A percentile compares a stretch with the other conserved stretches of the same genome.
Evolutionary conservation across 2,888 invertebrate genomes (phyloP).

Genomic region (Cephonodes hylas): DNA sequence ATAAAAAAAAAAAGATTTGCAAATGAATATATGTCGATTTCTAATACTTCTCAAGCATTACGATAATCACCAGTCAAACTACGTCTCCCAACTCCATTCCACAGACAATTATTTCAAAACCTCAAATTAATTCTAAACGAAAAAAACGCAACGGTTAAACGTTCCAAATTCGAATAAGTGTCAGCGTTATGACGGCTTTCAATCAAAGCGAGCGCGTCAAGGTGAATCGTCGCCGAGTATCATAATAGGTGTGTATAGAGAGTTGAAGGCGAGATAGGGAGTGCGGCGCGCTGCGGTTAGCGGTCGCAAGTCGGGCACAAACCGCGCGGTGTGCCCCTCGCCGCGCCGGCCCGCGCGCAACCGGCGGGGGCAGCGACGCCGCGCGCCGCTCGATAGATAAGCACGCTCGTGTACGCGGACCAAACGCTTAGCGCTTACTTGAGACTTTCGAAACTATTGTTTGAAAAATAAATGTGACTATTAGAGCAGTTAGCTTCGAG

Average conservation of each 20-base stretch:
- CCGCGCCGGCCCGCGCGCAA: constrained; percentile 16
- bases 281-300: constrained; percentile 10
- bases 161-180: background rate
- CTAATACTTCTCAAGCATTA: too few species aligned
- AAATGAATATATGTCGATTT: too few species aligned
- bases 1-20: too few species aligned
- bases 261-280: background rate
- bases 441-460: background rate
- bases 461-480: background rate
- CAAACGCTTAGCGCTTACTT: constrained; percentile 11
- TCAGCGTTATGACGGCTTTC: background rate
- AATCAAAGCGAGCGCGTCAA: background rate
- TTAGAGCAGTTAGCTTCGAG: too few species aligned
- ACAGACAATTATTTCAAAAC: background rate
- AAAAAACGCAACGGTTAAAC: background rate
- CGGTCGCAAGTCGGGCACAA: constrained; percentile 15
- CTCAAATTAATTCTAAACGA: background rate
- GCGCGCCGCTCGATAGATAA: constrained; percentile 35
- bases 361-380: constrained; percentile 12
- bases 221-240: background rate
- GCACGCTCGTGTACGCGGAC: constrained; percentile 21
- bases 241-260: background rate
- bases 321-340: constrained; percentile 27
- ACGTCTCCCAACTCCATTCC: too few species aligned
- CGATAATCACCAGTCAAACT: too few species aligned